phyloP scores from a whole-genome alignment of 1,140 invertebrate species.

The Drosophila setifemur region DNA sequence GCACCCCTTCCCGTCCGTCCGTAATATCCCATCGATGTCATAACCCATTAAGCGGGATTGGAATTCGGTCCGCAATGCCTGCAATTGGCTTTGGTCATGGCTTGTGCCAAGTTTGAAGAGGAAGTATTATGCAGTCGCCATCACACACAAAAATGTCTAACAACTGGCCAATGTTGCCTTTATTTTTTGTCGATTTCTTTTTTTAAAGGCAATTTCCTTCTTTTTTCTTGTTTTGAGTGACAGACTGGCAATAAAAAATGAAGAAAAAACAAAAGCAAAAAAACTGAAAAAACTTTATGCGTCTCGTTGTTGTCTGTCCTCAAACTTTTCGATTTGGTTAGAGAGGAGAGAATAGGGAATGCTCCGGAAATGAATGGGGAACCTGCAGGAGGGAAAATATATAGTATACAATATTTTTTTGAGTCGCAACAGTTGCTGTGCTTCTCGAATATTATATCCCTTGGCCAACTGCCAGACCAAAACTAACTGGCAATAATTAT shows the following conservation, averaged over 20 bases:
- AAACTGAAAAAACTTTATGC: slow-evolving; percentile 30
- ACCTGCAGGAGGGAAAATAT: slow-evolving; percentile 17
- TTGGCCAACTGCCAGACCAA: slow-evolving; percentile 51
- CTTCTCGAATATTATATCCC: slow-evolving; percentile 22
- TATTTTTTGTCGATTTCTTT: slow-evolving; percentile 32
- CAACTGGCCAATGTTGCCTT: slow-evolving; percentile 31
- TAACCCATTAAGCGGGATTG: slow-evolving; percentile 60
- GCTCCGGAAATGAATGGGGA: slow-evolving; percentile 1
- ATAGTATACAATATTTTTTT: slow-evolving; percentile 11
- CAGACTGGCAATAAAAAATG: slow-evolving; percentile 35
- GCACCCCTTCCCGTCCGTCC: background rate
- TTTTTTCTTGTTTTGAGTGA: slow-evolving; percentile 18
- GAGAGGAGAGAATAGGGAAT: background rate
- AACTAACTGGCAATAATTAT: slow-evolving; percentile 64
- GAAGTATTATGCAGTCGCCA: slow-evolving; percentile 40
- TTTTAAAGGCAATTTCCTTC: slow-evolving; percentile 15
- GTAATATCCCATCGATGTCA: slow-evolving; percentile 34
- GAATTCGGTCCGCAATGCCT: slow-evolving; percentile 40
- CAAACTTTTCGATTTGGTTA: slow-evolving; percentile 13
- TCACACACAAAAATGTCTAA: slow-evolving; percentile 15
- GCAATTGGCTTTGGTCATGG: slow-evolving; percentile 47
- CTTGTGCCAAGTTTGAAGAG: slow-evolving; percentile 35
- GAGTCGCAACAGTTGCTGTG: slow-evolving; percentile 42
- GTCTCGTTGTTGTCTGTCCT: slow-evolving; percentile 40
- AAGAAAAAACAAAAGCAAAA: background rate